phyloP scores from a whole-genome alignment of 35 echinoderm and acorn worm species.

The Holothuria glaberrima region DNA sequence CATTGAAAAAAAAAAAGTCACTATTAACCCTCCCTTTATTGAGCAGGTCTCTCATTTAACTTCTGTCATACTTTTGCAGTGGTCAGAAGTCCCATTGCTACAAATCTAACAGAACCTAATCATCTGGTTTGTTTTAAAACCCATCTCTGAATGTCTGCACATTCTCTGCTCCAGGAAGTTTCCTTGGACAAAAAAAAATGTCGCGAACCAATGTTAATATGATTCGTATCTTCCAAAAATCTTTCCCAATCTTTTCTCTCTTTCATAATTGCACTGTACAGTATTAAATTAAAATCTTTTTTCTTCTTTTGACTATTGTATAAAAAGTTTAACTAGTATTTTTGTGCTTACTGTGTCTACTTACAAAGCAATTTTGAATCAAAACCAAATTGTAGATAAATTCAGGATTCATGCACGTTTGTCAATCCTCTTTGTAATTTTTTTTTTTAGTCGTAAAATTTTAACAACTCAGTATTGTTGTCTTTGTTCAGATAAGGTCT shows the following conservation, averaged over 20 bases:
- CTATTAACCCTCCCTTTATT: too few species aligned
- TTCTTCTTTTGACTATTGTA: constrained; percentile 26
- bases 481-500: constrained; percentile 20
- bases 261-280: constrained; percentile 58
- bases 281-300: constrained; percentile 49
- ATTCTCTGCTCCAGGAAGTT: not conserved
- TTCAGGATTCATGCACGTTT: constrained; percentile 10
- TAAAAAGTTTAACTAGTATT: constrained; percentile 40
- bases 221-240: constrained; percentile 47
- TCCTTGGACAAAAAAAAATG: not conserved
- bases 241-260: constrained; percentile 46
- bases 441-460: not conserved
- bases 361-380: constrained; percentile 38
- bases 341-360: constrained; percentile 40
- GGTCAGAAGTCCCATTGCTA: too few species aligned
- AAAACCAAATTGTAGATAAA: constrained; percentile 52
- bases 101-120: too few species aligned
- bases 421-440: not conserved
- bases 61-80: too few species aligned
- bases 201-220: not conserved
- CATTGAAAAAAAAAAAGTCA: too few species aligned
- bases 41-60: too few species aligned
- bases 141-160: not conserved
- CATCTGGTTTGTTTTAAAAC: not conserved
- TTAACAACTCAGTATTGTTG: constrained; percentile 19